Conservation (phyloP, 1,140 invertebrate species). For the Ostrea denselamellosa region DNA sequence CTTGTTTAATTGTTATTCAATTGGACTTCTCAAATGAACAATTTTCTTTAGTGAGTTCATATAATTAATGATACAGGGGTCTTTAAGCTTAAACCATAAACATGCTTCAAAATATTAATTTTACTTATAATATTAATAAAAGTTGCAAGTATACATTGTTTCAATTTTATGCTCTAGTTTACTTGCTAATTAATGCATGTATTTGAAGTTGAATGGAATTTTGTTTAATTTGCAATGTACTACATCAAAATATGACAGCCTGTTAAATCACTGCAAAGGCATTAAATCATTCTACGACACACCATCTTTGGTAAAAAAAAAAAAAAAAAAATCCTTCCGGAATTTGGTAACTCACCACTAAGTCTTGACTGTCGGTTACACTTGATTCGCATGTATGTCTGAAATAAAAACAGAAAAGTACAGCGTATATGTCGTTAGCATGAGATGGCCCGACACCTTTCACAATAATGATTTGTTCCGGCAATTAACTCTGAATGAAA, state of each 20-base stretch:
- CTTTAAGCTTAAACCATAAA: too few relatives aligned
- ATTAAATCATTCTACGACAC: neutral
- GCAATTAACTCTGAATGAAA: slow-evolving; percentile 51
- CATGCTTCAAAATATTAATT: too few relatives aligned
- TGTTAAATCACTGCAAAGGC: neutral
- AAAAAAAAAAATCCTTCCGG: neutral
- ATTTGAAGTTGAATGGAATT: too few relatives aligned
- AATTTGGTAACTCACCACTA: slow-evolving; percentile 70
- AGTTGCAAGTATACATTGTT: too few relatives aligned
- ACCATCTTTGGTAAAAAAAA: neutral
- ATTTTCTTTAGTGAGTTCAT: too few relatives aligned
- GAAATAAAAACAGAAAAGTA: slow-evolving; percentile 65
- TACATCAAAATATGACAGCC: neutral
- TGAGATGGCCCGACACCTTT: slow-evolving; percentile 49
- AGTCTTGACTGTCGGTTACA: slow-evolving; percentile 88
- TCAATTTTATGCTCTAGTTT: too few relatives aligned
- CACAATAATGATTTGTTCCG: slow-evolving; percentile 50
- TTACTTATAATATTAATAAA: too few relatives aligned
- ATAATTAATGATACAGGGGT: too few relatives aligned
- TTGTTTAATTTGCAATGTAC: neutral
- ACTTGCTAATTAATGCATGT: too few relatives aligned
- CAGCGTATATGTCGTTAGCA: slow-evolving; percentile 50
- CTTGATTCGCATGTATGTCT: slow-evolving; percentile 90
- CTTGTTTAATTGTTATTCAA: too few relatives aligned
- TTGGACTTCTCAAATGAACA: too few relatives aligned